Evolutionary conservation across 2,888 invertebrate genomes (phyloP).

Genomic region (Stegophylla sp.): DNA sequence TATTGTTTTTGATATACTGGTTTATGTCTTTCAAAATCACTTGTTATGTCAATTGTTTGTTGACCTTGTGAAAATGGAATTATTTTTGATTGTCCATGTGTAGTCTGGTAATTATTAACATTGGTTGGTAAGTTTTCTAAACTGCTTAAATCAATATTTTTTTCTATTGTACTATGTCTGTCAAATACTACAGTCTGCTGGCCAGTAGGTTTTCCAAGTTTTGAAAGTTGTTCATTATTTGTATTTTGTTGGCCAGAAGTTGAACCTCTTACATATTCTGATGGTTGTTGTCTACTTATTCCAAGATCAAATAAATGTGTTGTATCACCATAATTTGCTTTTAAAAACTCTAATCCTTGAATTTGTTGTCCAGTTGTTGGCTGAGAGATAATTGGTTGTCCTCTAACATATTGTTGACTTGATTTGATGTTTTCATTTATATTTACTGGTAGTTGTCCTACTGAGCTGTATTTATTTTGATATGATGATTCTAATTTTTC

Average conservation of each 20-base stretch:
- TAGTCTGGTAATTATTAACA: background rate
- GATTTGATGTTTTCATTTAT: background rate
- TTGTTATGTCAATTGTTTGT: conserved; percentile 33
- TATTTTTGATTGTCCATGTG: background rate
- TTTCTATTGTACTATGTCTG: conserved; percentile 12
- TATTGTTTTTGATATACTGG: conserved; percentile 18
- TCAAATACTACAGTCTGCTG: conserved; percentile 27
- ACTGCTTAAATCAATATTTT: conserved; percentile 27
- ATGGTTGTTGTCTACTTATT: background rate
- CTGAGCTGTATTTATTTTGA: conserved; percentile 14
- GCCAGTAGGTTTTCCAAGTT: background rate
- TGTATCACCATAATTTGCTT: conserved; percentile 18
- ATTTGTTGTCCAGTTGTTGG: conserved; percentile 9
- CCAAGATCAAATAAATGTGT: conserved; percentile 23
- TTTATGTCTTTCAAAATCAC: background rate
- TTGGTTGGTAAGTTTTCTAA: background rate
- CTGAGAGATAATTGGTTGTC: background rate
- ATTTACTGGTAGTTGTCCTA: conserved; percentile 3
- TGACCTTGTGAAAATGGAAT: background rate
- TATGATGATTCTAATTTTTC: background rate
- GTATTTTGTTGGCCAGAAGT: background rate
- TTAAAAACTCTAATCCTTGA: conserved; percentile 27
- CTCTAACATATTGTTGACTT: conserved; percentile 3
- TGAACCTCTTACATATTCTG: background rate
- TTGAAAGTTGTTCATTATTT: background rate